Evolutionary conservation across 1,140 invertebrate genomes (phyloP), one percentile per base, ranked within the genome.

Genomic region (Apis cerana): DNA sequence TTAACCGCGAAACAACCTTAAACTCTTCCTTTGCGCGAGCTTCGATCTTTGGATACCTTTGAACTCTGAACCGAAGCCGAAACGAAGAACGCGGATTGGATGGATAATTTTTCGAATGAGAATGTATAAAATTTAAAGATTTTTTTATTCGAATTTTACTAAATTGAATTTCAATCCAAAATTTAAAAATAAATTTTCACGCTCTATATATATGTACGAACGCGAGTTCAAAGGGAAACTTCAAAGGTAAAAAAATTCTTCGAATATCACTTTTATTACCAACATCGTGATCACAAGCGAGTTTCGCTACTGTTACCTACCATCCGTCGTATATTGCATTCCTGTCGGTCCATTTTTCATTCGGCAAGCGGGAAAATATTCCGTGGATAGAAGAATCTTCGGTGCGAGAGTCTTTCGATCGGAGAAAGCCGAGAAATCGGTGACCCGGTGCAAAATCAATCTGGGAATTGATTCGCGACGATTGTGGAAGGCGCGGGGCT

Each of bases 381-480:
- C 72, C 64, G 17, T 12, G 62, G 70, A 65, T 68, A 21, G 62
- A 59, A 19, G 21, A 33, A 33, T 33, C 33, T 33, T 33, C 17
- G 17, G 52, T 19, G 33, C 21, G 72, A 19, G 54, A 54, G 54
- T 68, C 59, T 68, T 76, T 64, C 64, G 54, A 19, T 15, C 23
- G 61, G 27, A 12, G 52, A 54, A 76, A 76, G 80, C 80, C 48
- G 64, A 64, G 75, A 83, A 80, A 84, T 80, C 82, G 77, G 27
- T 68, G 33, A 79, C n/a, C 52, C 54, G 68, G n/a, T n/a, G 77
- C 54, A 75, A 33, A 74, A 23, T 67, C 77, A 80, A 84, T 84
- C 78, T 50, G 62, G 56, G 81, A 80, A 84, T 80, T 80, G 82
- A 84, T 84, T 84, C 82, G 82, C 69, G 61, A 74, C n/a, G 77